phyloP scores from a whole-genome alignment of 2,113 vertebrate genomes.

The Hypocryptadius cinnamomeus region DNA sequence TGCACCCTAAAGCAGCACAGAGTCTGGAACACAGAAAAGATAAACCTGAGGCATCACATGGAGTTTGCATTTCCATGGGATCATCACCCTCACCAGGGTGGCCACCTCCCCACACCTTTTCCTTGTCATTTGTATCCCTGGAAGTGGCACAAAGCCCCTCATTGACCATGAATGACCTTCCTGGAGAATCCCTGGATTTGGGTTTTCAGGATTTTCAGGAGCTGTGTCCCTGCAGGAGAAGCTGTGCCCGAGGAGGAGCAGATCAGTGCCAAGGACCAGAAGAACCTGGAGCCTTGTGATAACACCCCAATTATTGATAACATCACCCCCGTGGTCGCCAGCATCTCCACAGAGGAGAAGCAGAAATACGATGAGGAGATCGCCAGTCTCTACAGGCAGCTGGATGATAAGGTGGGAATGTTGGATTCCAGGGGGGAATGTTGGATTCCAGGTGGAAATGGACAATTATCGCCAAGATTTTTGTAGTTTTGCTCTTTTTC shows the following conservation, averaged over 20 bases:
- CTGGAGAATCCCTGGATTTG: neutral
- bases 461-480: neutral
- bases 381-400: constrained; percentile 83
- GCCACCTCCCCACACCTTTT: neutral
- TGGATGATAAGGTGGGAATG: constrained; percentile 86
- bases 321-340: constrained; percentile 55
- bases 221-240: constrained; percentile 70
- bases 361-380: constrained; percentile 84
- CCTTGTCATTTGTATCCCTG: rapidly evolving
- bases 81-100: rapidly evolving
- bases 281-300: constrained; percentile 78
- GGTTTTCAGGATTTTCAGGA: neutral
- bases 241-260: constrained; percentile 87
- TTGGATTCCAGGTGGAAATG: neutral
- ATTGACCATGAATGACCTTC: neutral
- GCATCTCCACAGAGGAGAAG: constrained; percentile 73
- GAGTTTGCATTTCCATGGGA: neutral
- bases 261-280: constrained; percentile 84
- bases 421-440: constrained; percentile 61
- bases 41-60: neutral
- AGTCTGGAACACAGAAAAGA: neutral
- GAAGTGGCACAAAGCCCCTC: neutral
- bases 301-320: constrained; percentile 84
- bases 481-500: neutral
- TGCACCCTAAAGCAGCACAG: neutral